These are phyloP conservation scores for Polypedilum vanderplanki DNA, from an alignment of 1,140 invertebrate species.

Conservation along the genomic window DNA sequence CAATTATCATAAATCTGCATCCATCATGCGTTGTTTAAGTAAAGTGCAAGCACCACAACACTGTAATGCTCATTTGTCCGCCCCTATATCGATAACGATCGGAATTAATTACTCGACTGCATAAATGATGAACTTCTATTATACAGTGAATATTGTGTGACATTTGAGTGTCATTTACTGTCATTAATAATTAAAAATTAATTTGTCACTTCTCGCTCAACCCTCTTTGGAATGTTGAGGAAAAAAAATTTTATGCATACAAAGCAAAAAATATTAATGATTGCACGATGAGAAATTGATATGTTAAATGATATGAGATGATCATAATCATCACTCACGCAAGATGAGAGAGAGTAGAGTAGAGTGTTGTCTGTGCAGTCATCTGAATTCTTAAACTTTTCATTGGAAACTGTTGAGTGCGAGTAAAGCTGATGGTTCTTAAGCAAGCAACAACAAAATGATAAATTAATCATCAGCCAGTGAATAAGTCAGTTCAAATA, in stretches of 20 bases:
- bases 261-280: conserved; percentile 12
- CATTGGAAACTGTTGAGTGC: background rate
- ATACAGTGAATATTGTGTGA: background rate
- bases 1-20: background rate
- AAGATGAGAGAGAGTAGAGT: no score
- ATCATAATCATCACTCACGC: conserved; percentile 11
- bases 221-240: background rate
- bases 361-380: background rate
- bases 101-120: conserved; percentile 23
- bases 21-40: background rate
- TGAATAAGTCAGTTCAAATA: conserved; percentile 25
- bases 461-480: conserved; percentile 28
- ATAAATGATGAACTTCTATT: background rate
- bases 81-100: conserved; percentile 11
- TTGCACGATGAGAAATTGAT: conserved; percentile 20
- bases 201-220: conserved; percentile 16
- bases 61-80: background rate
- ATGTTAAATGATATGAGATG: background rate
- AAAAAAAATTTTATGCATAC: background rate
- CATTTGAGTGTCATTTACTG: conserved; percentile 19
- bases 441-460: conserved; percentile 22
- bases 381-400: background rate
- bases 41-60: background rate
- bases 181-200: conserved; percentile 21
- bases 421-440: background rate